Base-by-base conservation (phyloP, 2,888 invertebrate genomes). In the Calameuta pallipes region DNA sequence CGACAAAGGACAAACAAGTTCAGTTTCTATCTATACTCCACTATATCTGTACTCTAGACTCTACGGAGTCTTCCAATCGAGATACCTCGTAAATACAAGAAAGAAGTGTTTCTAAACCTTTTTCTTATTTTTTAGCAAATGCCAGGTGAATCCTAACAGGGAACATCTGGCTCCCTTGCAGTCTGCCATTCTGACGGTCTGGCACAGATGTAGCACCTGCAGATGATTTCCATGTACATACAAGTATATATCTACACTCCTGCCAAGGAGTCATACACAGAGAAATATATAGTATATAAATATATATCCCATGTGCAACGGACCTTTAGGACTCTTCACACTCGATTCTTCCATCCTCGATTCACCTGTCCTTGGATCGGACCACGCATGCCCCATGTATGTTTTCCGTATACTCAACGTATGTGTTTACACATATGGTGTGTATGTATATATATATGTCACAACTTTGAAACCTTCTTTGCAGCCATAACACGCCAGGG, bases 341-440 rank as follows among this genome's bases (percentile, higher is more conserved):
- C 71, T 71, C 71, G 31, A 71, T 71, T 31, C 33, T 15, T 70
- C 31, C 13, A 70, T 31, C 33, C 33, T 71, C 71, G 31, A 71
- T 33, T 13, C 71, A 71, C 71, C 71, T 71, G 71, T 71, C 71
- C 71, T 71, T 71, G 71, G 71, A 71, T 71, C 31, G 71, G 71
- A 33, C 71, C 71, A 71, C 71, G 15, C 31, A 71, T 71, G 71
- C 31, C 15, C 13, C 31, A 34, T 31, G 71, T 71, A 71, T 34
- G 71, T 13, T 33, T 33, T 31, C 71, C 71, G 9, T 34, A 71
- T 71, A 71, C 31, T 56, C 56, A 56, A 23, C 23, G 56, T 56
- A 56, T 56, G 56, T 56, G 23, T 23, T 23, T 56, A 56, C 56
- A 56, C 23, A 23, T 56, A 56, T 56, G 23, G 56, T 56, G 9